Evolutionary conservation across 64 coral and sea anemone genomes (phyloP).

Genomic region (Platygyra sinensis): DNA sequence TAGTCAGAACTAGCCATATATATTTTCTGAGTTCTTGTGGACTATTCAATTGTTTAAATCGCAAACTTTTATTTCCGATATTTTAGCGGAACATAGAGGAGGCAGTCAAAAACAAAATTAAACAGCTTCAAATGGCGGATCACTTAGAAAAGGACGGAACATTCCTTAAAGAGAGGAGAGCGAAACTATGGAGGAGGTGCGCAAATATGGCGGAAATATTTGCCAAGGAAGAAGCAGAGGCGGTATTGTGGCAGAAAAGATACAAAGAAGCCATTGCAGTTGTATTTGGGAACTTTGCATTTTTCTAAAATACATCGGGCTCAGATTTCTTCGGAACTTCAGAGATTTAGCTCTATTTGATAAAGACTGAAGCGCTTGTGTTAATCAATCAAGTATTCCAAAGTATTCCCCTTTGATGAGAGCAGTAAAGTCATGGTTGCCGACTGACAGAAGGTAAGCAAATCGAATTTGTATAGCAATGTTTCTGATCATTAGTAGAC

Average conservation of each 20-base stretch:
- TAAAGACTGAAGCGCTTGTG: no score
- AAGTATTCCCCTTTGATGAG: no score
- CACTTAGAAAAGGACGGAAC: constrained; percentile 68
- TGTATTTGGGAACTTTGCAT: constrained; percentile 51
- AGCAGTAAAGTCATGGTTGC: no score
- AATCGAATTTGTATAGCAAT: no score
- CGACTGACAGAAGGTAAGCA: no score
- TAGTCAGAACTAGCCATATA: no score
- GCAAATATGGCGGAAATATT: constrained; percentile 85
- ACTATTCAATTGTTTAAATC: neutral
- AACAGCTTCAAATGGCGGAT: constrained; percentile 81
- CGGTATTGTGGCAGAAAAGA: constrained; percentile 44
- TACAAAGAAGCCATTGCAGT: constrained; percentile 58
- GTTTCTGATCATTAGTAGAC: no score
- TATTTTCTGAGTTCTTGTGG: no score
- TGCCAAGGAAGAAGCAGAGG: constrained; percentile 65
- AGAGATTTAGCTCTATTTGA: no score
- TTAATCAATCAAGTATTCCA: no score
- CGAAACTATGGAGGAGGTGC: constrained; percentile 80
- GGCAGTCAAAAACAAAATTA: constrained; percentile 49
- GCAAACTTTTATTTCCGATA: neutral
- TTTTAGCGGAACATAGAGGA: constrained; percentile 65
- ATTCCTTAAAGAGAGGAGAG: constrained; percentile 39
- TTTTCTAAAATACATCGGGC: constrained; percentile 28
- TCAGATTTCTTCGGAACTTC: no score